phyloP scores from a whole-genome alignment of 1,140 invertebrate species.

The Littorina saxatilis region DNA sequence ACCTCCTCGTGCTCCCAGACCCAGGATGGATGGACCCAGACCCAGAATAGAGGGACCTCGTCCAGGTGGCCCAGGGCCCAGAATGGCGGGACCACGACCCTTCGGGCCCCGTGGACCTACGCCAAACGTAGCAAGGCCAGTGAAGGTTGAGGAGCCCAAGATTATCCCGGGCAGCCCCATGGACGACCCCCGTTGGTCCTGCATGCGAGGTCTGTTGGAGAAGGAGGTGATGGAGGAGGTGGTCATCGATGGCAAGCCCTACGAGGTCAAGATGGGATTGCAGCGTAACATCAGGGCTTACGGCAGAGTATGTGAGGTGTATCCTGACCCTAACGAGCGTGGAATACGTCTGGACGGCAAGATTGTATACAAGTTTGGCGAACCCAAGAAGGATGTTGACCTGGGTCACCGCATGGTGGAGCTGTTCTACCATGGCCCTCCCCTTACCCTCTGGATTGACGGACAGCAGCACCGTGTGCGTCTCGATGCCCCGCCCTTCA shows the following conservation, averaged over 20 bases:
- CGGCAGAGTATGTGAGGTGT: constrained; percentile 51
- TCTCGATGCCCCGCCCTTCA: constrained; percentile 72
- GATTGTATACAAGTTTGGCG: constrained; percentile 70
- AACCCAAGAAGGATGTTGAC: constrained; percentile 64
- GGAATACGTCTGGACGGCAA: constrained; percentile 62
- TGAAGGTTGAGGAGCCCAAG: not conserved
- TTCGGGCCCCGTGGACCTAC: not conserved
- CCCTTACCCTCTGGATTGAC: constrained; percentile 71
- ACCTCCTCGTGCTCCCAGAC: not conserved
- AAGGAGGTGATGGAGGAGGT: constrained; percentile 62
- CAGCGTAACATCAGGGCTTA: constrained; percentile 56
- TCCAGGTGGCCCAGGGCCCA: constrained; percentile 19
- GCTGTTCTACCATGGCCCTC: constrained; percentile 70
- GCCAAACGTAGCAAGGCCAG: not conserved
- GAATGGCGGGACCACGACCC: constrained; percentile 9
- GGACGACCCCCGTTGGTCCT: constrained; percentile 54
- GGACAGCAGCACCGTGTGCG: constrained; percentile 66
- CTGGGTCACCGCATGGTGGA: constrained; percentile 53
- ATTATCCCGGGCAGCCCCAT: constrained; percentile 36
- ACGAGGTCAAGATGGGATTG: constrained; percentile 61
- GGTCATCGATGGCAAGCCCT: constrained; percentile 70
- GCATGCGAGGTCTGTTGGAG: constrained; percentile 41
- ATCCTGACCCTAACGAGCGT: constrained; percentile 61
- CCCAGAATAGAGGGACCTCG: not conserved
- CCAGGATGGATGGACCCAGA: constrained; percentile 16